Percentiles rank a stretch among this genome's conserved stretches.
Evolutionary conservation across 2,888 invertebrate genomes (phyloP).

Genomic region (Diplazon laetatorius): DNA sequence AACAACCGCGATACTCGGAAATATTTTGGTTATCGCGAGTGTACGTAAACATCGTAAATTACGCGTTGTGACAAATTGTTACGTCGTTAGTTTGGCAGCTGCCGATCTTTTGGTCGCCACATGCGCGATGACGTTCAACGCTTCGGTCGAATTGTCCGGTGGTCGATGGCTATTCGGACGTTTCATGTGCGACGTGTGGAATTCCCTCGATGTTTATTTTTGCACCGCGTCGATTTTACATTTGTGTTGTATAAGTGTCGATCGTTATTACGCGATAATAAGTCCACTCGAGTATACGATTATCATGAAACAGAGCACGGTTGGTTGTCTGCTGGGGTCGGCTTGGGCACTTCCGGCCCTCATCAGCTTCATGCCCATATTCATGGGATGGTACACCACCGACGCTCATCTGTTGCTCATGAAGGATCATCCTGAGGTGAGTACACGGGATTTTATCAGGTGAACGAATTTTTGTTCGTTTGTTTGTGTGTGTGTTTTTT

Average conservation of each 20-base stretch:
- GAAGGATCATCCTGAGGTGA: slow-evolving; percentile 86
- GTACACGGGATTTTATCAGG: slow-evolving; percentile 11
- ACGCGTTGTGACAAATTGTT: slow-evolving; percentile 96
- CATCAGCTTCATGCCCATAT: slow-evolving; percentile 87
- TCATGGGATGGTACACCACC: slow-evolving; percentile 88
- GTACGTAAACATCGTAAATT: slow-evolving; percentile 92
- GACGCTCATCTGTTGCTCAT: slow-evolving; percentile 85
- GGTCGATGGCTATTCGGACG: slow-evolving; percentile 95
- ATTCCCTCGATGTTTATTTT: slow-evolving; percentile 96
- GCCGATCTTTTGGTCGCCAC: slow-evolving; percentile 96
- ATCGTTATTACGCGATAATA: slow-evolving; percentile 95
- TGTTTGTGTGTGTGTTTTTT: too few species aligned
- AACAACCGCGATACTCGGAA: slow-evolving; percentile 94
- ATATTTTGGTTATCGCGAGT: slow-evolving; percentile 94
- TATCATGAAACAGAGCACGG: slow-evolving; percentile 93
- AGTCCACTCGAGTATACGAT: slow-evolving; percentile 95
- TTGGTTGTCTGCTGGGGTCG: slow-evolving; percentile 83
- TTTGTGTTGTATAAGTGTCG: slow-evolving; percentile 96
- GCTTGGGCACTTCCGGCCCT: slow-evolving; percentile 86
- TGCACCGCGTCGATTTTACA: slow-evolving; percentile 96
- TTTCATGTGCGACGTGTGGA: slow-evolving; percentile 97
- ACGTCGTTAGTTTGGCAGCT: slow-evolving; percentile 96
- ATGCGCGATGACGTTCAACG: slow-evolving; percentile 96
- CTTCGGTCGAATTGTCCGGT: slow-evolving; percentile 92
- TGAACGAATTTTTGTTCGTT: too few species aligned